Conservation (phyloP, 2,888 invertebrate species). For the Gasteruption jaculator region DNA sequence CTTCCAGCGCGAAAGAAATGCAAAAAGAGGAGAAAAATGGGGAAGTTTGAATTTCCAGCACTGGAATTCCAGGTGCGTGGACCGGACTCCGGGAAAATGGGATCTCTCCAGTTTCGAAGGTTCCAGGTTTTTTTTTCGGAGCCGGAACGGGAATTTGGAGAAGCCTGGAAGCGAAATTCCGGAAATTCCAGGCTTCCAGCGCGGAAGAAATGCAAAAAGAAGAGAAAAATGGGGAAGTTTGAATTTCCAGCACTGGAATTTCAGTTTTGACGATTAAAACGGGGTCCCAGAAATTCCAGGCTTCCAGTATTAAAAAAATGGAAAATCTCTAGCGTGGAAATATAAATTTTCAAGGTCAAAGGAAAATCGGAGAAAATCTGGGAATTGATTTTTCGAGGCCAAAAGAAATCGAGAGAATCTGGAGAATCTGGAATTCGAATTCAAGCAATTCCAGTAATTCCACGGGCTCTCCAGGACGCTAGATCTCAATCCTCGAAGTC, state of each 20-base stretch:
- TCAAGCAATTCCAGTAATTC: slow-evolving; percentile 4
- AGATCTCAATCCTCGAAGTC: too few relatives aligned
- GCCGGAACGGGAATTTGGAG: not conserved
- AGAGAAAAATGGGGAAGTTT: not conserved
- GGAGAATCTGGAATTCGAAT: too few relatives aligned
- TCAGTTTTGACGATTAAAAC: not conserved
- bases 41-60: not conserved
- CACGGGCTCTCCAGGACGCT: too few relatives aligned
- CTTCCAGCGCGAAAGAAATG: not conserved
- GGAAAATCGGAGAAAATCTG: too few relatives aligned
- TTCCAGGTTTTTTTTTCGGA: too few relatives aligned
- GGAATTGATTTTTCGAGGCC: too few relatives aligned
- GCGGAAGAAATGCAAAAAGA: not conserved
- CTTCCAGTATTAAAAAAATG: not conserved
- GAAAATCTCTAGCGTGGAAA: too few relatives aligned
- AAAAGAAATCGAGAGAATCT: too few relatives aligned
- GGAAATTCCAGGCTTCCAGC: not conserved
- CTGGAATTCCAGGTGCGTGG: not conserved
- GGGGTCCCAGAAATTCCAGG: not conserved
- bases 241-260: not conserved
- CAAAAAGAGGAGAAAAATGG: too few relatives aligned
- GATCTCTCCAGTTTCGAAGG: too few relatives aligned
- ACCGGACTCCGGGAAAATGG: too few relatives aligned
- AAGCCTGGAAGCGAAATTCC: not conserved
- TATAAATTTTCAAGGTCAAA: too few relatives aligned